Base-by-base conservation (phyloP, 2,888 invertebrate genomes). In the Zootermopsis nevadensis region DNA sequence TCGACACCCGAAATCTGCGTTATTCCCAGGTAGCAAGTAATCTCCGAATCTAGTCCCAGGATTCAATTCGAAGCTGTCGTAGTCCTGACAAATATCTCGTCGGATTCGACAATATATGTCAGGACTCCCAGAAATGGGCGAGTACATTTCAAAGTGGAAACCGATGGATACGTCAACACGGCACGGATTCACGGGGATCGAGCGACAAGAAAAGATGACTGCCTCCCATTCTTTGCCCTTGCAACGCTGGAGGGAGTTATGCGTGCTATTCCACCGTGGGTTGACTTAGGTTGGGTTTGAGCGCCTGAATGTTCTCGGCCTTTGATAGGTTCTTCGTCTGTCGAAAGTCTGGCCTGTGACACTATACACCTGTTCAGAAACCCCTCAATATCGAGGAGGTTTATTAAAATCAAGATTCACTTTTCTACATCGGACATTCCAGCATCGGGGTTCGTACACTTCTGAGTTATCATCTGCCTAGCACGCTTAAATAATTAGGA, bases 401-500 rank as follows among this genome's bases (percentile, higher is more conserved):
- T 15, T 3, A 3, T 48, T 15, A 48, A 15, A 48, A 48, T 48
- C 19, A 48, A 12, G 19, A 19, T 3, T 48, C 48, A 48, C 19
- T 3, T 48, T 19, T 48, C 19, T 48, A 48, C 48, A 48, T 1
- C 48, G 48, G 19, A 66, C 66, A 10, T 66, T n/a, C 66, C 30
- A n/a, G 2, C 27, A 27, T 12, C 33, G 10, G 74, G 10, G 27
- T 10, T 60, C n/a, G 4, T 27, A 27, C 8, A 27, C 12, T n/a
- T 60, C 60, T n/a, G n/a, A n/a, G 27, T 60, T 8, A 15, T n/a
- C 60, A n/a, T 27, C n/a, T 60, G 27, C 60, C 60, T 27, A 60
- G 38, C 35, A 74, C 80, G 74, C 84, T 83, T 80, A 84, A 84
- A 84, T 84, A 83, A 83, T 85, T 83, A 85, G 82, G 84, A 84